A percentile compares a stretch with the other conserved stretches of the same genome.
These are phyloP conservation scores for Scaptomyza parva DNA, from an alignment of 2,888 invertebrate genomes.

Conservation along the genomic window DNA sequence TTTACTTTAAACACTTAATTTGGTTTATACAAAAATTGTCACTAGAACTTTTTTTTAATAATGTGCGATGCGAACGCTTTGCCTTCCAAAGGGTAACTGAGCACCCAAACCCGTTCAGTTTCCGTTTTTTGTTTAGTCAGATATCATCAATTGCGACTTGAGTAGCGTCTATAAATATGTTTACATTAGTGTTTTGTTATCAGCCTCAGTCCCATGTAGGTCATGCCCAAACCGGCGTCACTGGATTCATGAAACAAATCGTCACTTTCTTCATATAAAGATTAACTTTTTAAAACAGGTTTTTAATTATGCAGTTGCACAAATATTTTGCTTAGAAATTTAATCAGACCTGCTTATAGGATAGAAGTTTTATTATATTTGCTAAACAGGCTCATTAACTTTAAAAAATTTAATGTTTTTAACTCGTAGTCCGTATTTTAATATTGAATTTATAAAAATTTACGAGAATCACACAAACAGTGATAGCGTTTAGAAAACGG, in stretches of 20 bases:
- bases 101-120: conserved; percentile 32
- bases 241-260: conserved; percentile 9
- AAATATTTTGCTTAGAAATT: background rate
- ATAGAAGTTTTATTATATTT: background rate
- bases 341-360: background rate
- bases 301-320: conserved; percentile 20
- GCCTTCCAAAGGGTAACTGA: conserved; percentile 62
- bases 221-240: conserved; percentile 41
- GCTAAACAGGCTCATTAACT: no score
- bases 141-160: conserved; percentile 44
- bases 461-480: no score
- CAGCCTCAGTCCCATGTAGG: conserved; percentile 46
- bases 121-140: conserved; percentile 72
- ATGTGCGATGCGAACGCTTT: conserved; percentile 52
- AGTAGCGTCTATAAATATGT: conserved; percentile 34
- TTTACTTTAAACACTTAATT: background rate
- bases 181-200: conserved; percentile 49
- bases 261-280: conserved; percentile 25
- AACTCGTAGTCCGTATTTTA: no score
- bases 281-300: conserved; percentile 38
- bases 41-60: conserved; percentile 11
- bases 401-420: no score
- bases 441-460: no score
- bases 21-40: conserved; percentile 47
- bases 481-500: no score